A percentile compares a stretch with the other conserved stretches of the same genome.
Evolutionary conservation across 2,113 vertebrate genomes (phyloP).

Genomic region (Deroptyus accipitrinus): DNA sequence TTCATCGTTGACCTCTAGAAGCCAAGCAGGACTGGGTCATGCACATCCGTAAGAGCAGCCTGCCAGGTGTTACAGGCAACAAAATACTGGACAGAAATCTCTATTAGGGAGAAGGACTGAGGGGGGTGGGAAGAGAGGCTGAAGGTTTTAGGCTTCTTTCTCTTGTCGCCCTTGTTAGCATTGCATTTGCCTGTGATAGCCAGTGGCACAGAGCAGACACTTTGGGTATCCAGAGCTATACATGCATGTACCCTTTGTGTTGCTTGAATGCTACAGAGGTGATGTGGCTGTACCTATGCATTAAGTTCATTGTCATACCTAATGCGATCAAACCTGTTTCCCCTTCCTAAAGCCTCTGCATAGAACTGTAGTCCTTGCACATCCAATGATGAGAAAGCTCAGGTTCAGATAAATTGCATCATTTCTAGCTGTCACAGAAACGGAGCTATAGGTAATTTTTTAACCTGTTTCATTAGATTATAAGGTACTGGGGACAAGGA

Average conservation of each 20-base stretch:
- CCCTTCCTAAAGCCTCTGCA: not conserved
- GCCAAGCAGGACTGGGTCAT: not conserved
- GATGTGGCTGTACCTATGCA: not conserved
- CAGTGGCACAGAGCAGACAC: not conserved
- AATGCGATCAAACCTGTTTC: not conserved
- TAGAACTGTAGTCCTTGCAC: not conserved
- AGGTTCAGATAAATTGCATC: not conserved
- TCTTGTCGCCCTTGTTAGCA: not conserved
- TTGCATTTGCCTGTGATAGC: not conserved
- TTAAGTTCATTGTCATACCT: not conserved
- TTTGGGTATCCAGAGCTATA: not conserved
- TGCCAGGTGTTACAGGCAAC: not conserved
- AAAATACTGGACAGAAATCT: not conserved
- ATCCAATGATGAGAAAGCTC: not conserved
- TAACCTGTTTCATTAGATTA: not conserved
- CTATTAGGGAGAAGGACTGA: not conserved
- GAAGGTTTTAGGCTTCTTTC: not conserved
- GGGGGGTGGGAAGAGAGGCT: not conserved
- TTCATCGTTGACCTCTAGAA: not conserved
- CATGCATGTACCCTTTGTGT: not conserved
- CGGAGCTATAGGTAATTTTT: not conserved
- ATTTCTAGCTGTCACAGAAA: not conserved
- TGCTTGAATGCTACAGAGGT: not conserved
- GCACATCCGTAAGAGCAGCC: not conserved
- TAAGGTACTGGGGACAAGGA: not conserved